Evolutionary conservation across 2,888 invertebrate genomes (phyloP).

Genomic region (Watsonalla cultraria): DNA sequence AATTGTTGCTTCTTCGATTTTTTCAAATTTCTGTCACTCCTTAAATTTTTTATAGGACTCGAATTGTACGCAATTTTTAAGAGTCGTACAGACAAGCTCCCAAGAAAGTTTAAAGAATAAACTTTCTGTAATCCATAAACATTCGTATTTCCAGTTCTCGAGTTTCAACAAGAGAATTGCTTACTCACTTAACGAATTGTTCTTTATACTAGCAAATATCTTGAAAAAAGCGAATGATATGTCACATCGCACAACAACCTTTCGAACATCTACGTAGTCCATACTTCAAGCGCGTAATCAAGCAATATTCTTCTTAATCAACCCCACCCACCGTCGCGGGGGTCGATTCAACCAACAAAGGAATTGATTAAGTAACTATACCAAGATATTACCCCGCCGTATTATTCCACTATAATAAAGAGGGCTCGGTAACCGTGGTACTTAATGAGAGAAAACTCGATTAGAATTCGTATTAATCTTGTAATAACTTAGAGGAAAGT

Average conservation of each 20-base stretch:
- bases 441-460: conserved; percentile 78
- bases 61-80: too few relatives aligned
- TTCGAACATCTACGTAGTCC: conserved; percentile 45
- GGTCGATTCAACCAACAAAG: conserved; percentile 76
- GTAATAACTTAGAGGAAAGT: conserved; percentile 64
- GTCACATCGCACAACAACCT: conserved; percentile 8
- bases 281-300: conserved; percentile 75
- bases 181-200: neutral
- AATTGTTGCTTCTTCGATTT: too few relatives aligned
- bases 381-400: conserved; percentile 73
- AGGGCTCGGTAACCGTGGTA: conserved; percentile 74
- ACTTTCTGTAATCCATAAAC: too few relatives aligned
- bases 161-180: too few relatives aligned
- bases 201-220: conserved; percentile 16
- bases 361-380: conserved; percentile 79
- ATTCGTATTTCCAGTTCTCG: too few relatives aligned
- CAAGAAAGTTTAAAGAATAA: too few relatives aligned
- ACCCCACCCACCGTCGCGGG: conserved; percentile 69
- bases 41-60: too few relatives aligned
- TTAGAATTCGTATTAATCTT: conserved; percentile 77
- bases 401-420: conserved; percentile 76
- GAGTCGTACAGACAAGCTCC: too few relatives aligned
- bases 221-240: conserved; percentile 10
- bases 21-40: too few relatives aligned
- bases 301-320: conserved; percentile 79